These are phyloP conservation scores for Bombyx mandarina DNA, from an alignment of 1,140 invertebrate genomes.

Conservation along the genomic window DNA sequence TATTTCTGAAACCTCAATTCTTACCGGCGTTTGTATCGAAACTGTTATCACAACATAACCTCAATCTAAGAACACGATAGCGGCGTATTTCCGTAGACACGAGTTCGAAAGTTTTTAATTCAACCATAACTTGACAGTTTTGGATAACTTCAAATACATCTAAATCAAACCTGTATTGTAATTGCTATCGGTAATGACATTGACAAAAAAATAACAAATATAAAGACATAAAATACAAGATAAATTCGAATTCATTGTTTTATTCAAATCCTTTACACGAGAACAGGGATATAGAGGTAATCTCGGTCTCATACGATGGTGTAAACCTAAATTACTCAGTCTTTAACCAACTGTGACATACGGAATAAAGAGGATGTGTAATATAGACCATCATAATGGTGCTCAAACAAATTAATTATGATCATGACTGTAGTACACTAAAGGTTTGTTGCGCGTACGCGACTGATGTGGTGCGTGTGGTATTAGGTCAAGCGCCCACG, in stretches of 20 bases:
- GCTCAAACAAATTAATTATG: slow-evolving; percentile 31
- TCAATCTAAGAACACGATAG: slow-evolving; percentile 50
- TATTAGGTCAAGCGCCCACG: slow-evolving; percentile 66
- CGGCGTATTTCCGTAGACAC: slow-evolving; percentile 31
- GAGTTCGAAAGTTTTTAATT: slow-evolving; percentile 14
- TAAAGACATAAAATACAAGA: slow-evolving; percentile 44
- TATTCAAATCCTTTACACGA: slow-evolving; percentile 43
- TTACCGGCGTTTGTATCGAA: slow-evolving; percentile 48
- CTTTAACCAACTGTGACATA: slow-evolving; percentile 3
- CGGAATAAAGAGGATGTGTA: slow-evolving; percentile 12
- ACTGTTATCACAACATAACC: slow-evolving; percentile 68
- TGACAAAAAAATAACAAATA: slow-evolving; percentile 8
- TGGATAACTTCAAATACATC: slow-evolving; percentile 46
- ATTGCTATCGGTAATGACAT: no score
- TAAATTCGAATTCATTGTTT: slow-evolving; percentile 49
- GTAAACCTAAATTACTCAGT: no score
- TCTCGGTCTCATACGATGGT: no score
- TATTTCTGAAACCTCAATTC: slow-evolving; percentile 23
- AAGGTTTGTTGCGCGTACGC: slow-evolving; percentile 48
- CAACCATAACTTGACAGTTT: slow-evolving; percentile 8
- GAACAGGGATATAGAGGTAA: no score
- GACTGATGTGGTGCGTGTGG: slow-evolving; percentile 42
- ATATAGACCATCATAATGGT: slow-evolving; percentile 24
- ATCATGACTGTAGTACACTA: slow-evolving; percentile 27
- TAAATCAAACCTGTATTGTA: slow-evolving; percentile 24